These are phyloP conservation scores for Drosophila lini DNA, from an alignment of 1,140 invertebrate genomes.

Conservation along the genomic window DNA sequence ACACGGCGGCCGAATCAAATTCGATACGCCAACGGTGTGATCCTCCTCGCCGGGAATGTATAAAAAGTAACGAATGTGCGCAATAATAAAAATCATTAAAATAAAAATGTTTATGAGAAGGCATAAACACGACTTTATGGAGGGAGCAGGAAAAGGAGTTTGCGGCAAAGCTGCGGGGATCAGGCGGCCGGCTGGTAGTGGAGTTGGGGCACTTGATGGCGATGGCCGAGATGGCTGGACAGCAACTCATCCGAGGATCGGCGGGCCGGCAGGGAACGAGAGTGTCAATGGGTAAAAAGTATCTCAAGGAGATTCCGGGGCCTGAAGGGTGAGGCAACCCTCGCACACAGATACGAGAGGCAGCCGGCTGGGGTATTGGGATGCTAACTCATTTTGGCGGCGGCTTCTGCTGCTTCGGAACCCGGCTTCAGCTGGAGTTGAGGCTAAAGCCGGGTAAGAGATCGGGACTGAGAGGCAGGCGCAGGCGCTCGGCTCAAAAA, in stretches of 20 bases:
- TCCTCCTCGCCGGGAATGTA: conserved; percentile 58
- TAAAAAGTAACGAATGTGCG: conserved; percentile 83
- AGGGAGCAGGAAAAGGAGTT: conserved; percentile 22
- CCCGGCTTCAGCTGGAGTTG: conserved; percentile 22
- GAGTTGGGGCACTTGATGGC: conserved; percentile 68
- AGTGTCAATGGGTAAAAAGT: conserved; percentile 71
- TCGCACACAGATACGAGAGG: conserved; percentile 24
- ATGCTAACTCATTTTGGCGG: conserved; percentile 82
- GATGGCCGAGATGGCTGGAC: conserved; percentile 24
- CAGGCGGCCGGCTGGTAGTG: background rate
- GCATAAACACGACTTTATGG: conserved; percentile 78
- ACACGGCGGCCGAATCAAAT: conserved; percentile 41
- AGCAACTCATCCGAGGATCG: conserved; percentile 19
- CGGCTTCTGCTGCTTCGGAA: conserved; percentile 51
- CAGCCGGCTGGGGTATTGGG: conserved; percentile 53
- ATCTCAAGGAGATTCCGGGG: conserved; percentile 48
- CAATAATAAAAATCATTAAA: conserved; percentile 84
- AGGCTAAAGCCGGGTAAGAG: conserved; percentile 3
- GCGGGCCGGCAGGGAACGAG: conserved; percentile 1
- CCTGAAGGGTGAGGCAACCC: conserved; percentile 19
- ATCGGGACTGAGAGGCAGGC: conserved; percentile 39
- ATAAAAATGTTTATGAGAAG: conserved; percentile 83
- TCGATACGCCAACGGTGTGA: conserved; percentile 39
- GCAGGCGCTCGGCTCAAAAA: conserved; percentile 81
- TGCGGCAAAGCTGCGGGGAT: background rate